Base-by-base conservation (phyloP, 2,113 vertebrate species). In the Catharus fuscescens region DNA sequence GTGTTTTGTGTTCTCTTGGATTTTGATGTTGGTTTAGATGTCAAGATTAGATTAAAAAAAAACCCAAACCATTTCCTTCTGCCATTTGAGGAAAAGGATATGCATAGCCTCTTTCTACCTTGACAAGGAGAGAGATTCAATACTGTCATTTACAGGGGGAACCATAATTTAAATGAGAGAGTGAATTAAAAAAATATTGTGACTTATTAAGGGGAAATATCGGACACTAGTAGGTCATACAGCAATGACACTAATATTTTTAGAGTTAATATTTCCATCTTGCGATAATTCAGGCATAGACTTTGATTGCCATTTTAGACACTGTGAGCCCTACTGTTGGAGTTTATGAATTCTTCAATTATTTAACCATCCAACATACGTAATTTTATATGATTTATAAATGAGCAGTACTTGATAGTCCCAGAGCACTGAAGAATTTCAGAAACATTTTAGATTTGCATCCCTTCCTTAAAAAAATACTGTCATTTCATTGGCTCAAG, bases 281-380 rank as follows among this genome's bases (percentile, higher is more conserved):
- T 70, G 7, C 32, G 62, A 10, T 84, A 77, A 78, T 83, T 73
- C 47, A 77, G 21, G 6, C 47, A 50, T 38, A 67, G 21, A 53
- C 10, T 83, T 89, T 74, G 54, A 59, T 32, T 69, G 31, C 14
- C 7, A 28, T 64, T 45, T 38, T 74, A 70, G 86, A 78, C n/a
- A 67, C 32, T 50, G 14, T 74, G 52, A 84, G 48, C 40, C 34
- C 14, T 60, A 45, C 25, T 12, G 5, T n/a, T 29, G 3, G 25
- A 94, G 61, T 84, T 86, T 65, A 81, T 47, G 17, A 78, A 64
- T 76, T 84, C 38, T 86, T 92, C 50, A 84, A 57, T 90, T 86
- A 87, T 76, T 90, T 83, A 80, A 64, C 79, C 13, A 76, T 31
- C 34, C 25, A 57, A 9, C 24, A 36, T 47, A 72, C 32, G 54